A percentile compares a stretch with the other conserved stretches of the same genome.
phyloP scores from a whole-genome alignment of 2,797 vertebrate genomes.

The Premnoplex brunnescens region DNA sequence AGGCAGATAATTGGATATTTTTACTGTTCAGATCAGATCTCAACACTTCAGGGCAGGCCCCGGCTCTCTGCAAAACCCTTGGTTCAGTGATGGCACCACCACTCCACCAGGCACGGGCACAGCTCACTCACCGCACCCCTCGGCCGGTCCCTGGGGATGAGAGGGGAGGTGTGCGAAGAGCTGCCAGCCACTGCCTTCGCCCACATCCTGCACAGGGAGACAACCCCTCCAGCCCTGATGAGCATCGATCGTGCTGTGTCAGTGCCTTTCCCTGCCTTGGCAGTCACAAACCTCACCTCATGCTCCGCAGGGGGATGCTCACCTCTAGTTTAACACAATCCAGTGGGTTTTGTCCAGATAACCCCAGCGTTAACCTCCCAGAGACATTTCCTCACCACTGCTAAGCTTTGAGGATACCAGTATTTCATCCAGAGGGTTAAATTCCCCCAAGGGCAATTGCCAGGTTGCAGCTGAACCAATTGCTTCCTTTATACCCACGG shows the following conservation, averaged over 20 bases:
- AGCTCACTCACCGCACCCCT: accelerated
- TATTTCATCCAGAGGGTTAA: neutral
- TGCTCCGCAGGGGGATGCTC: accelerated
- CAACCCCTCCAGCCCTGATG: neutral
- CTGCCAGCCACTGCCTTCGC: neutral
- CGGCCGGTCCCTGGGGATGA: accelerated
- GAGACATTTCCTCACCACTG: neutral
- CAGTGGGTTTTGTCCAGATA: neutral
- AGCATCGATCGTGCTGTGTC: neutral
- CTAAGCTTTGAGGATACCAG: neutral
- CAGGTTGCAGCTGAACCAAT: neutral
- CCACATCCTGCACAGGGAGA: neutral
- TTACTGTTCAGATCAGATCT: slow-evolving; percentile 18
- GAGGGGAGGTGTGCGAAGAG: neutral
- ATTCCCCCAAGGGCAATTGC: neutral
- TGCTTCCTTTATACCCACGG: neutral
- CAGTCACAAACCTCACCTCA: neutral
- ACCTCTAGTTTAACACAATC: neutral
- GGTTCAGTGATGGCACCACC: neutral
- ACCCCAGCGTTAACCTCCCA: accelerated
- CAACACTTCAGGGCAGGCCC: neutral
- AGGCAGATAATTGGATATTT: slow-evolving; percentile 67
- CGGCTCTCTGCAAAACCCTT: neutral
- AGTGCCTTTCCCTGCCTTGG: neutral
- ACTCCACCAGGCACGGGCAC: accelerated